Conservation (phyloP, 2,888 invertebrate species). For the Ceratothoa steindachneri region DNA sequence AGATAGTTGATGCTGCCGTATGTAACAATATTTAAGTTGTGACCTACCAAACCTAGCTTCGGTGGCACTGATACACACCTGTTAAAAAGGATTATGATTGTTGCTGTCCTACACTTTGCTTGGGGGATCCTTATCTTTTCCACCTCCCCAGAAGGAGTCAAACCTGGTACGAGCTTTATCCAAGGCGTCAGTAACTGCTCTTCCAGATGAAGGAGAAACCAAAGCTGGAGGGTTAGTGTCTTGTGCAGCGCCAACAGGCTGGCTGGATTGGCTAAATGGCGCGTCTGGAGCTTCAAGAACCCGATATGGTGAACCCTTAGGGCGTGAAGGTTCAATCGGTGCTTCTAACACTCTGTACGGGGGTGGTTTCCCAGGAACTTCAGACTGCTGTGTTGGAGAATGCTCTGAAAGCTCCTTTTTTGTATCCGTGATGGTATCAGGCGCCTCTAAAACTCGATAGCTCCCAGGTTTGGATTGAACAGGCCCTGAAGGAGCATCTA, state of each 20-base stretch:
- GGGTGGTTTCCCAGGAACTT: conserved; percentile 36
- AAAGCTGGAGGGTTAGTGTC: conserved; percentile 43
- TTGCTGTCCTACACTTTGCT: conserved; percentile 42
- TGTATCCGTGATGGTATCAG: conserved; percentile 32
- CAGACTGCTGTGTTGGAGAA: conserved; percentile 27
- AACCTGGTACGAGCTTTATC: conserved; percentile 46
- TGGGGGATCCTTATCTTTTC: conserved; percentile 47
- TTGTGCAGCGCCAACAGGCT: conserved; percentile 31
- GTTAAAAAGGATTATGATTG: background rate
- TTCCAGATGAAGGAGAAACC: conserved; percentile 45
- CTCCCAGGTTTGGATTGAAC: conserved; percentile 32
- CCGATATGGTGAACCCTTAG: conserved; percentile 43
- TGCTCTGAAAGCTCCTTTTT: conserved; percentile 36
- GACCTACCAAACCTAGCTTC: background rate
- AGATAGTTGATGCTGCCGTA: too few species aligned
- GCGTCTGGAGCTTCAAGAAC: conserved; percentile 47
- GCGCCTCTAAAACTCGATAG: conserved; percentile 44
- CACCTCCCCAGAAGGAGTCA: conserved; percentile 47
- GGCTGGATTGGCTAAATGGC: conserved; percentile 31
- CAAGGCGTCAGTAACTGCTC: conserved; percentile 46
- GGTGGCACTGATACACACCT: conserved; percentile 1
- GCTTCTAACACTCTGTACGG: conserved; percentile 45
- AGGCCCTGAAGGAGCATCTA: conserved; percentile 36
- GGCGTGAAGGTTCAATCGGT: conserved; percentile 34
- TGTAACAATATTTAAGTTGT: background rate